phyloP scores from a whole-genome alignment of 2,113 vertebrate genomes.

The Eretmodus cyanostictus region DNA sequence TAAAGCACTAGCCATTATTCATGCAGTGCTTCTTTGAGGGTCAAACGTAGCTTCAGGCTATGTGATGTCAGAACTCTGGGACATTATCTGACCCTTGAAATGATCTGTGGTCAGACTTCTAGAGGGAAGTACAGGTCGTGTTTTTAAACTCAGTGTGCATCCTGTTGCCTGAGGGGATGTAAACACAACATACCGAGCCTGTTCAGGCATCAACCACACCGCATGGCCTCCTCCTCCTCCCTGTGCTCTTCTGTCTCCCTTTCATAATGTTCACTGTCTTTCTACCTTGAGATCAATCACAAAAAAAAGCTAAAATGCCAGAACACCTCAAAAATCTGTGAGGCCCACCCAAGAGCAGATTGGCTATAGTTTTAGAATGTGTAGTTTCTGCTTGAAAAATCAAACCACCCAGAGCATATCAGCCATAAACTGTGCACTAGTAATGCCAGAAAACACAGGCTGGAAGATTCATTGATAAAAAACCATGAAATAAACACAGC shows the following conservation, averaged over 20 bases:
- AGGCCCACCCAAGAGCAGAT: slow-evolving; percentile 13
- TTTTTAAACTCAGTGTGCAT: neutral
- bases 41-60: neutral
- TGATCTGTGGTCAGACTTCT: neutral
- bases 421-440: neutral
- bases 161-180: neutral
- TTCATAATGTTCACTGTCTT: neutral
- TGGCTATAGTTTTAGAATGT: slow-evolving; percentile 3
- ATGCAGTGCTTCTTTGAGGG: neutral
- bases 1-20: neutral
- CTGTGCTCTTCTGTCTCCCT: neutral
- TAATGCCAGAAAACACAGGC: neutral
- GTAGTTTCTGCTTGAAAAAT: slow-evolving; percentile 4
- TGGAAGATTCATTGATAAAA: slow-evolving; percentile 2
- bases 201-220: neutral
- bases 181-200: neutral
- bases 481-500: neutral
- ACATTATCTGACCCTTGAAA: neutral
- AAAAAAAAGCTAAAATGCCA: neutral
- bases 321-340: neutral
- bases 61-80: neutral
- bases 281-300: neutral
- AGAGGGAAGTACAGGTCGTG: neutral
- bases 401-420: neutral
- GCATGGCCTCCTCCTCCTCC: neutral